Conservation (phyloP, 2,797 vertebrate species). For the Euphonia xanthogaster region DNA sequence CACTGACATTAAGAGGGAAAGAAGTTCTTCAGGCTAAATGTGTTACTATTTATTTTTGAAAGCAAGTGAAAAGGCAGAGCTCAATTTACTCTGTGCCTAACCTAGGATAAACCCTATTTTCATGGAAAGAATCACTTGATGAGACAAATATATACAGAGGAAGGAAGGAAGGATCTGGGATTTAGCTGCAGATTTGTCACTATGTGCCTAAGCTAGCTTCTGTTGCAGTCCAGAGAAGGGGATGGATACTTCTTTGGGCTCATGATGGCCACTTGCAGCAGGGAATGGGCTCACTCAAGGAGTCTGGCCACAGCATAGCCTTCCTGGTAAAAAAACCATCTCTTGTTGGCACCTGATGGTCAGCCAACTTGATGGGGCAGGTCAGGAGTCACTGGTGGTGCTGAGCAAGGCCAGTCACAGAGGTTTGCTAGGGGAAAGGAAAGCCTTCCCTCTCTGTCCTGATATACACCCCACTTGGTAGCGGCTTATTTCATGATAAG, state of each 20-base stretch:
- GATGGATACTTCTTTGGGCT: neutral
- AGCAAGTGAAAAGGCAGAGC: neutral
- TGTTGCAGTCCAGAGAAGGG: neutral
- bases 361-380: accelerated
- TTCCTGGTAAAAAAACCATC: neutral
- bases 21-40: neutral
- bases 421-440: neutral
- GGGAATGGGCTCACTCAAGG: neutral
- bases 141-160: neutral
- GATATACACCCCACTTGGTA: accelerated
- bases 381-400: accelerated
- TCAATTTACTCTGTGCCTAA: neutral
- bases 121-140: neutral
- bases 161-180: neutral
- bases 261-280: neutral
- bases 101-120: neutral
- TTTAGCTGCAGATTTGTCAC: neutral
- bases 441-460: neutral
- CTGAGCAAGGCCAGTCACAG: neutral
- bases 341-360: neutral
- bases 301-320: neutral
- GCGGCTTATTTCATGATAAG: neutral
- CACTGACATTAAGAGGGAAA: neutral
- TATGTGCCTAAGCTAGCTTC: neutral
- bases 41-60: neutral